Percentiles rank a stretch among this genome's conserved stretches.
Evolutionary conservation across 2,797 vertebrate species (phyloP).

Genomic region (Sebastes melanostomus): DNA sequence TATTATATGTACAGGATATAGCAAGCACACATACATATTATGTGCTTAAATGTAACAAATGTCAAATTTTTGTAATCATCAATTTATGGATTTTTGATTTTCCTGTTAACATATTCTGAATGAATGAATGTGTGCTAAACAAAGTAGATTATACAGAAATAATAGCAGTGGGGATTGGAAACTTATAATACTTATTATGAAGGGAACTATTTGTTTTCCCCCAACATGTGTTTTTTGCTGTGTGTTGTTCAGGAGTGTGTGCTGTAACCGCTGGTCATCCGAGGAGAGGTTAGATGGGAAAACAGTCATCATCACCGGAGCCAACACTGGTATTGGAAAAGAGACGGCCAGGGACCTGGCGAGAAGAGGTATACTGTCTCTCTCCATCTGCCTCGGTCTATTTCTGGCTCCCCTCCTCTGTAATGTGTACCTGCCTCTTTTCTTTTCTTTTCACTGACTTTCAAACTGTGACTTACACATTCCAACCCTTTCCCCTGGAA

Average conservation of each 20-base stretch:
- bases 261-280: slow-evolving; percentile 78
- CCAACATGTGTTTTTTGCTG: neutral
- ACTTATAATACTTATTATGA: neutral
- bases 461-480: slow-evolving; percentile 10
- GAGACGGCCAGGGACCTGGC: slow-evolving; percentile 83
- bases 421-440: neutral
- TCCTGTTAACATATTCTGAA: neutral
- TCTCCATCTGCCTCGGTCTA: neutral
- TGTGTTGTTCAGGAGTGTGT: slow-evolving; percentile 50
- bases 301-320: slow-evolving; percentile 83
- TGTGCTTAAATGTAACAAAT: neutral
- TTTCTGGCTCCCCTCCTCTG: neutral
- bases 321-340: slow-evolving; percentile 85
- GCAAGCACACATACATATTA: neutral
- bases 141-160: neutral
- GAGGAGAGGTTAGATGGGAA: slow-evolving; percentile 78
- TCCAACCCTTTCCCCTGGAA: slow-evolving; percentile 5
- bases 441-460: neutral
- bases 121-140: neutral
- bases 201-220: neutral
- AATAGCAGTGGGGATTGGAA: neutral
- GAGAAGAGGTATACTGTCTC: slow-evolving; percentile 76
- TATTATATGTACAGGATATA: neutral
- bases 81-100: neutral
- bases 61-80: neutral